Conservation (phyloP, 2,888 invertebrate species). For the Lagria hirta region DNA sequence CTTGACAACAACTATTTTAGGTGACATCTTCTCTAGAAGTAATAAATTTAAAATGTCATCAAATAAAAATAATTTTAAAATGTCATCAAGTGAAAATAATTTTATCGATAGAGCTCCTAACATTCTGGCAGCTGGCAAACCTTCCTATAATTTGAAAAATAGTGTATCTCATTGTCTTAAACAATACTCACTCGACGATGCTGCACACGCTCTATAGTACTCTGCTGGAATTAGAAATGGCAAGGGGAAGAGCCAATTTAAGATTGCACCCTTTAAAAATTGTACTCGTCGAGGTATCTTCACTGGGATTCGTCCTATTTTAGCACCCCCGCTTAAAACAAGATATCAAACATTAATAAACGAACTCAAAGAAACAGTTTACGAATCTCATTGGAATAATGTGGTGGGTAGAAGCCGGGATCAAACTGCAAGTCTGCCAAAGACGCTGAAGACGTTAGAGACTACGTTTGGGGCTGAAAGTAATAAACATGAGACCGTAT, state of each 20-base stretch:
- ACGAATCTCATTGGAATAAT: conserved; percentile 54
- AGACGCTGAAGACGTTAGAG: conserved; percentile 49
- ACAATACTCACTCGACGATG: conserved; percentile 41
- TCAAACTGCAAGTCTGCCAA: conserved; percentile 53
- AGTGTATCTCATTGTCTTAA: conserved; percentile 39
- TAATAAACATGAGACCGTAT: conserved; percentile 36
- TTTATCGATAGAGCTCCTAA: conserved; percentile 43
- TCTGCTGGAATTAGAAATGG: conserved; percentile 29
- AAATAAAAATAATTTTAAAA: conserved; percentile 19
- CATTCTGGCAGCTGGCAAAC: conserved; percentile 42
- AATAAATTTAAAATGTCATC: no score
- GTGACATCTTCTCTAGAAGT: no score
- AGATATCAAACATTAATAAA: conserved; percentile 54
- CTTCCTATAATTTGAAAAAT: conserved; percentile 33
- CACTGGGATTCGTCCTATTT: conserved; percentile 33
- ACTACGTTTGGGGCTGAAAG: conserved; percentile 50
- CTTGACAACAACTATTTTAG: no score
- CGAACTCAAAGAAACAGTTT: conserved; percentile 56
- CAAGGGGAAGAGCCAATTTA: conserved; percentile 5
- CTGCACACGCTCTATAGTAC: conserved; percentile 45
- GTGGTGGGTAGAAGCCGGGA: conserved; percentile 54
- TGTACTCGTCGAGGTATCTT: no score
- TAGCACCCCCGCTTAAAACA: no score
- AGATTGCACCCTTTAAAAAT: conserved; percentile 14
- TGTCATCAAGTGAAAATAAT: conserved; percentile 45